Evolutionary conservation across 2,113 vertebrate species (phyloP), one percentile per base, ranked within the genome.

Genomic region (Ranitomeya variabilis): DNA sequence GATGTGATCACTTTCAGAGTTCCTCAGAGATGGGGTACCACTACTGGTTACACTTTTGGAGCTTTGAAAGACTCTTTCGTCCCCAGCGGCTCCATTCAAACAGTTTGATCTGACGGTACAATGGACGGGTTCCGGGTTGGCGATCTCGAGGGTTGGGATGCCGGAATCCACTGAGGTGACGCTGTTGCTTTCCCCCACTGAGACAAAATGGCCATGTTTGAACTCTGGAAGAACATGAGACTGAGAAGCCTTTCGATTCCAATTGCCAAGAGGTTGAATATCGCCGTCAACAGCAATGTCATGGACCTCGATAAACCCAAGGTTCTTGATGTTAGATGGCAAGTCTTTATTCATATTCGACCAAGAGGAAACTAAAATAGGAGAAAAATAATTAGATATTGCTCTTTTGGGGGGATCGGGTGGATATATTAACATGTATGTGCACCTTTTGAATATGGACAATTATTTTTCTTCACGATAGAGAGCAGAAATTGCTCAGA

Each of bases 81-180:
- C 91, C 80, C 88, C 59, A 0, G 91, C 23, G 69, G 93, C 93
- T 0, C 92, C 19, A 10, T 94, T 93, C 0, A 90, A 90, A 15
- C 90, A 92, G 69, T 94, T 95, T 59, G 93, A 90, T 88, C 90
- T 93, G 19, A 86, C 90, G 0, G 74, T 89, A 86, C 95, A 96
- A 90, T 94, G 92, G 71, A 96, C 91, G 3, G 96, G 95, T 87
- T 98, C 97, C 0, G 97, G 96, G 89, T 97, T 95, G 89, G 95
- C 94, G 79, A 99, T 94, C 94, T 99, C 98, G 37, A 99, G 95
- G 4, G 96, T 97, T 0, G 98, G 97, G 89, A 99, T 97, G 52
- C 97, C 97, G 0, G 97, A 99, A 93, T 99, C 98, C 91, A 97
- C 96, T 0, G 97, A 98, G 51, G 93, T 93, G 88, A 96, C 93